Evolutionary conservation across 2,113 vertebrate genomes (phyloP).

Genomic region (Strigops habroptila): DNA sequence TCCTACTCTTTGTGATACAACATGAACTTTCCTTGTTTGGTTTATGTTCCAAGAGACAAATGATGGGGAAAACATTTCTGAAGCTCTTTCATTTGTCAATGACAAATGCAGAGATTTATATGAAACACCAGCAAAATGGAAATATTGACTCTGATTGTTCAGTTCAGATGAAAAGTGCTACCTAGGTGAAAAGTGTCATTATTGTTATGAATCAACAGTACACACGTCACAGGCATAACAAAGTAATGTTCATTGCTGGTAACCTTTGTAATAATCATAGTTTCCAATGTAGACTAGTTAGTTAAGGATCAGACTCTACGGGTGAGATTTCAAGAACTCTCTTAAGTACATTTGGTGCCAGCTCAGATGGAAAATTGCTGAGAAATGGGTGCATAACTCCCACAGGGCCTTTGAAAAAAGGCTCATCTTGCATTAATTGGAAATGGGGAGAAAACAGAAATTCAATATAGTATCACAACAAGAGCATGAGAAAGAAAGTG

Average conservation of each 20-base stretch:
- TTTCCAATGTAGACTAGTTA: slow-evolving; percentile 29
- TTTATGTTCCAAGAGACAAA: slow-evolving; percentile 56
- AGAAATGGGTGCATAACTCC: slow-evolving; percentile 43
- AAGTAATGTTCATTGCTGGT: neutral
- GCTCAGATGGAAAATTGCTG: slow-evolving; percentile 37
- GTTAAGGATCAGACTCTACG: neutral
- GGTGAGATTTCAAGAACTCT: slow-evolving; percentile 17
- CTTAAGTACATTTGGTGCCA: slow-evolving; percentile 2
- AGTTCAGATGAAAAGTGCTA: slow-evolving; percentile 34
- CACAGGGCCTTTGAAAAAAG: neutral
- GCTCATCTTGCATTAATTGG: slow-evolving; percentile 10
- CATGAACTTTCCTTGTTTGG: slow-evolving; percentile 51
- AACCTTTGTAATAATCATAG: slow-evolving; percentile 30
- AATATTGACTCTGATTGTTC: slow-evolving; percentile 34
- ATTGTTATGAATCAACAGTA: slow-evolving; percentile 51
- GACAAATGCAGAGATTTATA: slow-evolving; percentile 58
- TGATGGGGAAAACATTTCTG: slow-evolving; percentile 66
- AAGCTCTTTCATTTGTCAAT: slow-evolving; percentile 55
- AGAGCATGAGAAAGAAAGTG: slow-evolving; percentile 4
- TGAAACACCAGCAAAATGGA: slow-evolving; percentile 55
- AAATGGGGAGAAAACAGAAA: neutral
- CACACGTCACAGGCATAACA: slow-evolving; percentile 6
- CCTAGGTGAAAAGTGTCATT: slow-evolving; percentile 43
- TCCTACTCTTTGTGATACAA: slow-evolving; percentile 42
- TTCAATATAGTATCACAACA: slow-evolving; percentile 3